Evolutionary conservation across 2,888 invertebrate genomes (phyloP), one percentile per base, ranked within the genome.

Genomic region (Metalampra italica): DNA sequence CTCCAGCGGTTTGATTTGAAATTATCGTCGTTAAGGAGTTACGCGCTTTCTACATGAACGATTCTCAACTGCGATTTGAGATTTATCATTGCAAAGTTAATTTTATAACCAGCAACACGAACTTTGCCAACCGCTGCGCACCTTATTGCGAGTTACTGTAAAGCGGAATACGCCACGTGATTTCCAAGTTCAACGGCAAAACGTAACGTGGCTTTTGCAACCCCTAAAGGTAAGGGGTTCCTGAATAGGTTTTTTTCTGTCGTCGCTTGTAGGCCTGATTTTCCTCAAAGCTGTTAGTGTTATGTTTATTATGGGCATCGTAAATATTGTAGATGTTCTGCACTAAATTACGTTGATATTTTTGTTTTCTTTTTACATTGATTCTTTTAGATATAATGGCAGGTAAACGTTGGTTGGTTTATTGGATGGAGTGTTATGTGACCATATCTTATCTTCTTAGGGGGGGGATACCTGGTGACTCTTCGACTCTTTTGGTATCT

Each of bases 1-100:
- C 78, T 74, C 66, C 72, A 73, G 57, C 71, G 78, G 60, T 59
- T 66, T 76, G 78, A 78, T 78, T 75, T 66, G 68, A 74, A 79
- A 79, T 80, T 78, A 79, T 79, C 76, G 78, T 75, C 73, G 72
- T 75, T 80, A 80, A 71, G 74, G 74, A 76, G 75, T 74, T 77
- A 76, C 78, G 78, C 76, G 69, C 70, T 78, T 77, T 77, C 78
- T 68, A 64, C 78, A 68, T 70, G 73, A 75, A 64, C 73, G 77
- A 65, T 56, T 71, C 68, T 68, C 70, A 64, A 75, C 78, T 75
- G 75, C 70, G 70, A 78, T 77, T 77, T 68, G 64, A 75, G 71
- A 78, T 79, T 78, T 78, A 78, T 78, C 57, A 67, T 59, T 56
- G 55, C 76, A 62, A 70, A 67, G 51, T 60, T 66, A 51, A 50